Evolutionary conservation across 2,113 vertebrate species (phyloP).

Genomic region (Smithornis capensis): DNA sequence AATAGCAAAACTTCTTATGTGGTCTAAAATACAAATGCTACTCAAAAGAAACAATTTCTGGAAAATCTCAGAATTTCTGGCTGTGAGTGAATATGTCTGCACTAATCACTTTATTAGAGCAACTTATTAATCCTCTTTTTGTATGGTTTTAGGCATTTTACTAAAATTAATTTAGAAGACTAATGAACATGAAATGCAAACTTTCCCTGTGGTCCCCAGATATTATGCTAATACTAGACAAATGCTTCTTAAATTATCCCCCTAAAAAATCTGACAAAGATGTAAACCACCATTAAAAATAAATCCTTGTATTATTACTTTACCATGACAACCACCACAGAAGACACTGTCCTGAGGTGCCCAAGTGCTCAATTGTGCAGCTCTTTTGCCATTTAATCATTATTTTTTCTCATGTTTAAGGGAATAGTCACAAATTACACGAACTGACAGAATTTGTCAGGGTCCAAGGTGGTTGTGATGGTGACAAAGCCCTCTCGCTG

Average conservation of each 20-base stretch:
- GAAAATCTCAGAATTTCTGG: background rate
- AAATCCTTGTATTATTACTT: background rate
- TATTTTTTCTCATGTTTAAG: background rate
- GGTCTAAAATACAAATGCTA: background rate
- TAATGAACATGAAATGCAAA: slow-evolving; percentile 32
- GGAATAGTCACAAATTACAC: background rate
- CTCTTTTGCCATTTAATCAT: background rate
- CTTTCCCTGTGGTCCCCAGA: background rate
- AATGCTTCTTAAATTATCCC: slow-evolving; percentile 2
- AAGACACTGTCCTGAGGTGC: background rate
- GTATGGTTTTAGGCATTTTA: slow-evolving; percentile 23
- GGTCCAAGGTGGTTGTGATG: background rate
- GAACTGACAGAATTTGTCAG: background rate
- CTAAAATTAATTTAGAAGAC: slow-evolving; percentile 39
- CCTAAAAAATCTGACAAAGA: background rate
- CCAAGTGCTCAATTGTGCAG: background rate
- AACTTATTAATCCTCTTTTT: background rate
- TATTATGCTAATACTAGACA: slow-evolving; percentile 8
- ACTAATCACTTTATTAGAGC: background rate
- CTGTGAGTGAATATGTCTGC: background rate
- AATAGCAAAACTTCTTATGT: background rate
- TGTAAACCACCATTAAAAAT: background rate
- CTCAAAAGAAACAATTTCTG: background rate
- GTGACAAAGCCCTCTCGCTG: background rate
- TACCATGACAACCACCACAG: background rate